Evolutionary conservation across 2,113 vertebrate species (phyloP), one percentile per base, ranked within the genome.

Genomic region (Micronycteris hirsuta): DNA sequence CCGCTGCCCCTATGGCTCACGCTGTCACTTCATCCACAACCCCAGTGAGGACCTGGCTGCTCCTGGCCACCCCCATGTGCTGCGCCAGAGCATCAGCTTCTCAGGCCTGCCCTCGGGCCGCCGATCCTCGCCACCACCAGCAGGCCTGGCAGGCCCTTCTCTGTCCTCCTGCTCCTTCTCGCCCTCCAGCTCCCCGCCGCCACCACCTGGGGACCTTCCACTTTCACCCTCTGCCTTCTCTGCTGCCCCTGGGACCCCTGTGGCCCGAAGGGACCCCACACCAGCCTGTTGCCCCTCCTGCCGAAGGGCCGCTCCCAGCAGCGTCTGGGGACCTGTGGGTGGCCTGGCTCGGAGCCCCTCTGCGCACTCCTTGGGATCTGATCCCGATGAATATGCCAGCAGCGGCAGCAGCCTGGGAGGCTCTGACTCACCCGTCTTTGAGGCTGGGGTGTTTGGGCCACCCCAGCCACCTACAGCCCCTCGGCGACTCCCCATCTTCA

Each of bases 11-110:
- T 99, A 99, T 1, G 99, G 99, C 38, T 97, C 98, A 0, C 99
- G 99, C 45, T 99, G 99, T 97, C 99, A 99, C 97, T 99, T 99
- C 97, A 99, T 99, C 97, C 99, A 99, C 88, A 94, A 96, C 70
- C 98, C 97, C 31, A 86, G 15, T 0, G 99, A 99, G 92, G 88
- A 98, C 97, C 2, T 68, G 98, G 56, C 26, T 28, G 11, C 96
- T 90, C 98, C 97, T 4, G 97, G 93, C 26, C 98, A 47, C 97
- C 98, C 98, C 12, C 97, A 93, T 31, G 5, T 98, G 0, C 96
- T 99, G 4, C 99, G 98, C 19, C 99, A 99, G 92, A 99, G 99
- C 52, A 96, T 99, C 96, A 99, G 99, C 96, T 99, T 99, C 56
- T 99, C 98, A 0, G 99, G 99, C 17, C 98, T 99, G 95, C 96